Percentiles rank a stretch among this genome's conserved stretches.
Evolutionary conservation across 2,113 vertebrate genomes (phyloP).

Genomic region (Thamnophis sirtalis): DNA sequence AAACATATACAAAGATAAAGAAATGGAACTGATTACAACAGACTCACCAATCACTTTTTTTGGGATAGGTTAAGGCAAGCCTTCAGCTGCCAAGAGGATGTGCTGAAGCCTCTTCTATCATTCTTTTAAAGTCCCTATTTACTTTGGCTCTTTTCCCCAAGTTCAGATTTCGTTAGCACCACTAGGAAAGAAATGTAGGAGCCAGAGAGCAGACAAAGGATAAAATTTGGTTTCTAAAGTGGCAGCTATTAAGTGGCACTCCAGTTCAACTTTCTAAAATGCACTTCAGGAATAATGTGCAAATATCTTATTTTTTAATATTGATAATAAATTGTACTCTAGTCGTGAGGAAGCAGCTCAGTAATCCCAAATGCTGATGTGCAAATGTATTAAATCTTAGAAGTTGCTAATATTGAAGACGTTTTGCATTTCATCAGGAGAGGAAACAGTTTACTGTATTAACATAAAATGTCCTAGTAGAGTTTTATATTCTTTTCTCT

Average conservation of each 20-base stretch:
- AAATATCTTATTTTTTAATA: neutral
- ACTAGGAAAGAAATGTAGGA: neutral
- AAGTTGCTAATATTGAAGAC: neutral
- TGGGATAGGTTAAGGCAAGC: neutral
- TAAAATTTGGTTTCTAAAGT: neutral
- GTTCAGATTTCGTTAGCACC: neutral
- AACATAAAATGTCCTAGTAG: neutral
- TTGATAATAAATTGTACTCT: neutral
- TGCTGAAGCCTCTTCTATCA: neutral
- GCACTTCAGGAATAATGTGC: neutral
- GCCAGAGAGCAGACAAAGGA: neutral
- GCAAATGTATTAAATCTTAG: neutral
- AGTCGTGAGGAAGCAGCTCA: neutral
- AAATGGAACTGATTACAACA: neutral
- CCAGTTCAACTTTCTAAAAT: neutral
- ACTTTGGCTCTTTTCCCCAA: neutral
- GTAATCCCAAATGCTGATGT: neutral
- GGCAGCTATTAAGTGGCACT: neutral
- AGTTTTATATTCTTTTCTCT: neutral
- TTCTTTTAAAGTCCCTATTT: neutral
- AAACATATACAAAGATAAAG: neutral
- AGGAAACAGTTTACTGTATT: neutral
- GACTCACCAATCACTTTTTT: neutral
- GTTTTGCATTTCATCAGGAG: neutral
- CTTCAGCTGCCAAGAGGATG: neutral